Conservation (phyloP, 2,113 vertebrate genomes). For the Nestor notabilis region DNA sequence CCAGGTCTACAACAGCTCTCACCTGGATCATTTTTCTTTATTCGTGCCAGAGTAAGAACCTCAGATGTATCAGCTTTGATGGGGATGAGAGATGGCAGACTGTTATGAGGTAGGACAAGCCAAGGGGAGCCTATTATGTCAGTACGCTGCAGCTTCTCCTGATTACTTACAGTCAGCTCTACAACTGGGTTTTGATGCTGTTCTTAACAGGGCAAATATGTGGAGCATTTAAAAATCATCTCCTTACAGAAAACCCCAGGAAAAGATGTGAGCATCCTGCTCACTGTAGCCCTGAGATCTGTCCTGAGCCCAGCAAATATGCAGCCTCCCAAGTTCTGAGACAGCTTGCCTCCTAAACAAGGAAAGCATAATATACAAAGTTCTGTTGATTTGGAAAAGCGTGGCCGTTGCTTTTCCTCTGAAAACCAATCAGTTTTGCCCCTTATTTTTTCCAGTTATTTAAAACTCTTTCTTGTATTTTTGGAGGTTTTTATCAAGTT, state of each 20-base stretch:
- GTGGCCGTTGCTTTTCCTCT: background rate
- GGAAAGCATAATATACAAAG: background rate
- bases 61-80: constrained; percentile 14
- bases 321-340: background rate
- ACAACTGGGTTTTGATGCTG: background rate
- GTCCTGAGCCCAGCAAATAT: background rate
- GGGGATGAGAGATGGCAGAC: constrained; percentile 23
- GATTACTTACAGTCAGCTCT: background rate
- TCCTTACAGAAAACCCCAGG: background rate
- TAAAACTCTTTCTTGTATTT: background rate
- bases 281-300: background rate
- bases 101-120: background rate
- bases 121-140: background rate
- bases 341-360: background rate
- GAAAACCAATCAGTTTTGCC: background rate
- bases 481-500: background rate
- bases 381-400: background rate
- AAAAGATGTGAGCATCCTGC: background rate
- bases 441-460: background rate
- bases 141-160: background rate
- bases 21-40: background rate
- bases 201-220: too few relatives aligned
- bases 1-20: background rate
- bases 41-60: background rate
- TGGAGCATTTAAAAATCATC: background rate